phyloP scores from a whole-genome alignment of 2,797 vertebrate genomes.

The Paguma larvata region DNA sequence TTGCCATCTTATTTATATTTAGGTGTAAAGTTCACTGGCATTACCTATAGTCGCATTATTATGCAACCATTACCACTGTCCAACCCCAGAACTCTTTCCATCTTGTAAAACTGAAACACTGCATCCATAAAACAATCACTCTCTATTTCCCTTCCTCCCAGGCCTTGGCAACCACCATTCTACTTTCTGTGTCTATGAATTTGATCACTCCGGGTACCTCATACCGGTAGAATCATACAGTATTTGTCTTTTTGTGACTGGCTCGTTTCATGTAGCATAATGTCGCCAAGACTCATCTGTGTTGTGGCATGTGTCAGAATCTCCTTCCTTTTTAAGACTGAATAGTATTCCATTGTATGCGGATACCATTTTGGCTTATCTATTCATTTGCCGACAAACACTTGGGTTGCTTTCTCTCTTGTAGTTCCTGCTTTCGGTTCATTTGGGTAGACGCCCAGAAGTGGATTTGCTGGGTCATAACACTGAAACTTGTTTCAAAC shows the following conservation, averaged over 20 bases:
- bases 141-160: not conserved
- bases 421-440: not conserved
- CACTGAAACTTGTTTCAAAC: constrained; percentile 47
- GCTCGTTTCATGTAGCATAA: constrained; percentile 5
- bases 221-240: not conserved
- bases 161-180: not conserved
- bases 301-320: not conserved
- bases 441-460: not conserved
- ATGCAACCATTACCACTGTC: not conserved
- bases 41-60: not conserved
- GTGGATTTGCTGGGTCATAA: not conserved
- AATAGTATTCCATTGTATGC: not conserved
- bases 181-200: constrained; percentile 9
- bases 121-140: not conserved
- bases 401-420: not conserved
- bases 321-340: not conserved
- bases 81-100: not conserved
- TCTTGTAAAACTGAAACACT: not conserved
- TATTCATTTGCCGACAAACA: not conserved
- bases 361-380: not conserved
- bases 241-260: not conserved
- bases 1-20: not conserved
- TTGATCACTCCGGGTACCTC: not conserved
- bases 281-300: not conserved
- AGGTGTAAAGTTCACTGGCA: not conserved